These are phyloP conservation scores for Perizoma affinitatum DNA, from an alignment of 2,888 invertebrate species.

Conservation along the genomic window DNA sequence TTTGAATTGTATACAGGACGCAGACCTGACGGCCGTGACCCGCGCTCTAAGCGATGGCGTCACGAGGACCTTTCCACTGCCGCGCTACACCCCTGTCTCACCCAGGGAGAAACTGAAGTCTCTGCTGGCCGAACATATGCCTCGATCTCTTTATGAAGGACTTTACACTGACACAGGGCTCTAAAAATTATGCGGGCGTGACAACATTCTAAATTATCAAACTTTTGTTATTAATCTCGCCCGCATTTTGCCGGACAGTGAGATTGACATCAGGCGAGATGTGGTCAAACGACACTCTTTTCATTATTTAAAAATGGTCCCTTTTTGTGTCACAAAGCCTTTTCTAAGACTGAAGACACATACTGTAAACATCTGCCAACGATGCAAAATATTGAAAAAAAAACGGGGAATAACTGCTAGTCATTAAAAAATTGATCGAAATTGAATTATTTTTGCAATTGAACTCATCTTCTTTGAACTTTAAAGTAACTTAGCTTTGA, in stretches of 20 bases:
- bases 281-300: too few species aligned
- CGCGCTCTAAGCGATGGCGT: slow-evolving; percentile 91
- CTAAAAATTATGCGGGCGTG: neutral
- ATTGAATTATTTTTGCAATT: too few species aligned
- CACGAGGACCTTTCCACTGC: slow-evolving; percentile 91
- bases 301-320: neutral
- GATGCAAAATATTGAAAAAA: slow-evolving; percentile 5
- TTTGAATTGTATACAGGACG: slow-evolving; percentile 81
- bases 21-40: slow-evolving; percentile 90
- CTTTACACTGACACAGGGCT: slow-evolving; percentile 80
- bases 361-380: slow-evolving; percentile 2
- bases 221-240: slow-evolving; percentile 8
- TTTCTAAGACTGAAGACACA: slow-evolving; percentile 5
- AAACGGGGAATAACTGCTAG: slow-evolving; percentile 1
- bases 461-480: too few species aligned
- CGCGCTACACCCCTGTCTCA: slow-evolving; percentile 93
- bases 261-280: too few species aligned
- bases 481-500: too few species aligned
- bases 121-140: slow-evolving; percentile 91
- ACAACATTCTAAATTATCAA: slow-evolving; percentile 9
- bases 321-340: slow-evolving; percentile 11
- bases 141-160: slow-evolving; percentile 91
- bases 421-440: slow-evolving; percentile 1
- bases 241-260: slow-evolving; percentile 6
- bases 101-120: slow-evolving; percentile 91